Base-by-base conservation (phyloP, 2,888 invertebrate species). In the Molorchus minor region DNA sequence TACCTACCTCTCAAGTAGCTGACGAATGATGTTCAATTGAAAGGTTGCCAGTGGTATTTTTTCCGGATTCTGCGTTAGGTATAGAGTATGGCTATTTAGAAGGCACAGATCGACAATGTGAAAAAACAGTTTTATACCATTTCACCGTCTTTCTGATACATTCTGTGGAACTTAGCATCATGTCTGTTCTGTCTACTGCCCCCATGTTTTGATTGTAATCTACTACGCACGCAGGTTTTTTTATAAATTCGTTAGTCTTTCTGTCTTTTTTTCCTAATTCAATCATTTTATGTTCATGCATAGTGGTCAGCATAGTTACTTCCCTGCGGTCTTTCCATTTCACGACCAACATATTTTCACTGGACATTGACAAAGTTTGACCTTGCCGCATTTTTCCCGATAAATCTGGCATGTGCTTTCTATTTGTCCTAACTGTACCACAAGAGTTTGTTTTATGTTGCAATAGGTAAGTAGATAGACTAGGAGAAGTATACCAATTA, bases 201-300 rank as follows among this genome's bases (percentile, higher is more conserved):
- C 29, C 25, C 44, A 44, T 44, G 10, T 44, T 44, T 13, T 44
- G 16, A 29, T 44, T 44, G 16, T 44, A 44, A 10, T 44, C 19
- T 7, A 44, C n/a, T 16, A 38, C 19, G 16, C 38, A 38, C 10
- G 5, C 13, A 8, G 44, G 44, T 25, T 44, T 44, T 29, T n/a
- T 44, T 19, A 44, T 44, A 29, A 5, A 15, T 15, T 44, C 25
- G 15, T 13, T n/a, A 0, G 44, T 44, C 8, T 29, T 44, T 25
- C 25, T 25, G 16, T 44, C 29, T 19, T 25, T 44, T 7, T 25
- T 44, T 25, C 29, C 44, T 13, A 29, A 29, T 16, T 12, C 2
- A 29, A 10, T 44, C 25, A 21, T n/a, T 25, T 21, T 25, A n/a
- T 8, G 15, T 10, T 12, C 15, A 13, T 43, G 43, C n/a, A 19